These are phyloP conservation scores for Onychomys leucogaster DNA, from an alignment of 2,797 vertebrate genomes.

Conservation along the genomic window DNA sequence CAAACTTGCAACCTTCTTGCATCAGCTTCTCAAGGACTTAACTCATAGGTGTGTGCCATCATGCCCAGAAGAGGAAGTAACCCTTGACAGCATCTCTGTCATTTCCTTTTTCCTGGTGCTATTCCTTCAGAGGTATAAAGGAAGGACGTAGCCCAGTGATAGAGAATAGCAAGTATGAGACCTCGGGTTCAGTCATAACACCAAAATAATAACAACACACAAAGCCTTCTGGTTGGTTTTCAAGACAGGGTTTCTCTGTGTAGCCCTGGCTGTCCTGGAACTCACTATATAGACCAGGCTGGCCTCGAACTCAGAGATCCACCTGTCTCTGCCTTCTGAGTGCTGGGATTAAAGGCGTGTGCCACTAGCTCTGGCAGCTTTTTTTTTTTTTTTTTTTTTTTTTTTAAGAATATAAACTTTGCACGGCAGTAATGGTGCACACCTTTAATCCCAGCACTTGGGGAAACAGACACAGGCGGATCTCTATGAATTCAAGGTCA, in stretches of 20 bases:
- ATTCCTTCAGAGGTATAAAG: not conserved
- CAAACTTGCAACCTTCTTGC: not conserved
- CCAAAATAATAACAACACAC: not conserved
- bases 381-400: not conserved
- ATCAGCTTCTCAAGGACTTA: not conserved
- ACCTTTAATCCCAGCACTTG: not conserved
- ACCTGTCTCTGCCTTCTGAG: too few relatives aligned
- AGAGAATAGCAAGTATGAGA: not conserved
- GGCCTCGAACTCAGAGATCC: too few relatives aligned
- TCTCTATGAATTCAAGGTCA: not conserved
- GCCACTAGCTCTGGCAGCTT: not conserved
- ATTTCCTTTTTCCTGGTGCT: not conserved
- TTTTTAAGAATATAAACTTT: not conserved
- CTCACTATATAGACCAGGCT: too few relatives aligned
- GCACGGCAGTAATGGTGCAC: too few relatives aligned
- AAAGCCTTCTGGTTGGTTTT: too few relatives aligned
- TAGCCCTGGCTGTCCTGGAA: too few relatives aligned
- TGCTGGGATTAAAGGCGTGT: too few relatives aligned
- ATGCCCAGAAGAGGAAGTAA: not conserved
- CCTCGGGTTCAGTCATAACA: not conserved
- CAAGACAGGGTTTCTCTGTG: too few relatives aligned
- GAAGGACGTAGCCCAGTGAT: not conserved
- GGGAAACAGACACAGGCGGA: not conserved
- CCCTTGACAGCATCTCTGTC: not conserved
- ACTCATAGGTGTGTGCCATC: not conserved